Evolutionary conservation across 1,140 invertebrate genomes (phyloP), one percentile per base, ranked within the genome.

Genomic region (Macrobrachium rosenbergii): DNA sequence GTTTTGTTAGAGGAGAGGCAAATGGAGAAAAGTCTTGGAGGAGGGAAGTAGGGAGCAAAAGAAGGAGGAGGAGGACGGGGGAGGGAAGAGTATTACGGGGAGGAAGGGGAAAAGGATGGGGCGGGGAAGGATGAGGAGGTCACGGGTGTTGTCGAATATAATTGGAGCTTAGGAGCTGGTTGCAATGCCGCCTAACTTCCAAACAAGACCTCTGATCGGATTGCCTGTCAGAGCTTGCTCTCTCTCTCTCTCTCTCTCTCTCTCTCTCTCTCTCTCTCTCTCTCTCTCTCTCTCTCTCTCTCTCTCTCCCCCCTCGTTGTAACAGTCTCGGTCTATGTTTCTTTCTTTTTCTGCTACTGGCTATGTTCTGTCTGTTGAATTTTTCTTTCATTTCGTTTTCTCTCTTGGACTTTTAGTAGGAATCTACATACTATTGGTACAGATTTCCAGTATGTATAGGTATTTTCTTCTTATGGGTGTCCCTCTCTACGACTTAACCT

Each of bases 181-280:
- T 75, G 72, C 28, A 75, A 37, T 19, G 37, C 12, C n/a, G 28
- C 7, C 19, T 37, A 37, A 45, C 72, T 28, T 37, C 17, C 52
- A 75, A 19, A 75, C 12, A 75, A 52, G 72, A 75, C 72, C 45
- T 45, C 23, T 45, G 28, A 17, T 28, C 72, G 28, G 23, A 37
- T 45, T 28, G 23, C 45, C 23, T 75, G 23, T 28, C 72, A 37
- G 23, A 17, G 23, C 45, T 28, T 16, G 23, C 23, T n/a, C 21
- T 73, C 69, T 3, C 69, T 73, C 21, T 23, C 69, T 73, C 21
- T 73, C 69, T 23, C 69, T 73, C 21, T 23, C 69, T 73, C 69
- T 73, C 69, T 23, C 69, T 73, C 21, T 23, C 69, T 73, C 69
- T 73, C 72, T 28, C 72, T 75, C 23, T 75, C 72, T 28, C 72